Evolutionary conservation across 2,888 invertebrate species (phyloP).

Genomic region (Chalcosyrphus nemorum): DNA sequence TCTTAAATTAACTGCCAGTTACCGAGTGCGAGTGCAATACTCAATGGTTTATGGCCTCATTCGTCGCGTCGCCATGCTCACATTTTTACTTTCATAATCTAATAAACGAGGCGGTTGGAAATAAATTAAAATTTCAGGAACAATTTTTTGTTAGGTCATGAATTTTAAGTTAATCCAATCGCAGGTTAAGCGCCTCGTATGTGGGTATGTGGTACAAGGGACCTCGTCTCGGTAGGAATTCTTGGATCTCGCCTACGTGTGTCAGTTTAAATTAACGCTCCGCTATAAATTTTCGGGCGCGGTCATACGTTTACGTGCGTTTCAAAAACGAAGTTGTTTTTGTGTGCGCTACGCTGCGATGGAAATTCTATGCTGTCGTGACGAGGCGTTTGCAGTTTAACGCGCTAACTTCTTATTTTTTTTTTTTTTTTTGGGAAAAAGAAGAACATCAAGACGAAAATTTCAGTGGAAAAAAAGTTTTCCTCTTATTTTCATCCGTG

Average conservation of each 20-base stretch:
- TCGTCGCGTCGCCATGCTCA: constrained; percentile 3
- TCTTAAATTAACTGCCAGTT: constrained; percentile 44
- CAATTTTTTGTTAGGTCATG: constrained; percentile 66
- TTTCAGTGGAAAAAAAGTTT: constrained; percentile 12
- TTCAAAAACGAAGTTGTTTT: constrained; percentile 51
- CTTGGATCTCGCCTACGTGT: constrained; percentile 42
- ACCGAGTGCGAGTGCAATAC: constrained; percentile 27
- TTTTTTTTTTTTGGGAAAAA: no score
- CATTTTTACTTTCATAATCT: constrained; percentile 65
- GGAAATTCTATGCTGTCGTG: constrained; percentile 35
- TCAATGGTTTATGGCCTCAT: constrained; percentile 41
- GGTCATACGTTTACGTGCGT: constrained; percentile 67
- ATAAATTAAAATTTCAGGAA: constrained; percentile 71
- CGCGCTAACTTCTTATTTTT: constrained; percentile 58
- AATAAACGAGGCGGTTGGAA: constrained; percentile 70
- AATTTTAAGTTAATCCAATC: constrained; percentile 73
- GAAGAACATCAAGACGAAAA: constrained; percentile 45
- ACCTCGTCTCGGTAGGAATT: neutral
- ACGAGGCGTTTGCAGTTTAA: constrained; percentile 63
- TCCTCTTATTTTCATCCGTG: constrained; percentile 13
- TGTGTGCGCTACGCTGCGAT: constrained; percentile 1
- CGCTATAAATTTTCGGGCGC: constrained; percentile 67
- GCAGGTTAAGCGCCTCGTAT: constrained; percentile 42
- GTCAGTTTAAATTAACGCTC: constrained; percentile 71
- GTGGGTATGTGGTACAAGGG: constrained; percentile 21